These are phyloP conservation scores for Tenthredo scrophulariae DNA, from an alignment of 2,888 invertebrate species.

Conservation along the genomic window DNA sequence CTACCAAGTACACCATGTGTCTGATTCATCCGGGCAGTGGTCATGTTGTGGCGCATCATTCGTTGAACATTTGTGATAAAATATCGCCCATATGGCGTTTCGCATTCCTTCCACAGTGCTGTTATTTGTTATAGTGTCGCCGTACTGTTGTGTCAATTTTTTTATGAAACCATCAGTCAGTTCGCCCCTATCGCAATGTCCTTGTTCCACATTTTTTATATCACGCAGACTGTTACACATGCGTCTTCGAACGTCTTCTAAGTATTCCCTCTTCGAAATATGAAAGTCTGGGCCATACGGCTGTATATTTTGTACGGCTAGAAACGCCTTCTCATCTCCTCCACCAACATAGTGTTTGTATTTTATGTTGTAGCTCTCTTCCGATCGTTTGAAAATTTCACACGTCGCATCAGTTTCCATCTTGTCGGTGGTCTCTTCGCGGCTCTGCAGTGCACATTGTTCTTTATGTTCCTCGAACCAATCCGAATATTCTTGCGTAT, in stretches of 20 bases:
- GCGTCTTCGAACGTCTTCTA: neutral
- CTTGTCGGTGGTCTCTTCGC: neutral
- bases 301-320: neutral
- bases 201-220: neutral
- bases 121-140: neutral
- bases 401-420: neutral
- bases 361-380: neutral
- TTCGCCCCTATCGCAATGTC: neutral
- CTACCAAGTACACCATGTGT: neutral
- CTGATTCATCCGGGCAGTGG: neutral
- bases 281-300: neutral
- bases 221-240: neutral
- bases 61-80: neutral
- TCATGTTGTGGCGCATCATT: neutral
- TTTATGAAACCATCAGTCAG: neutral
- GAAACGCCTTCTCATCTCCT: neutral
- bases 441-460: neutral
- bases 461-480: neutral
- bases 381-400: neutral
- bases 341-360: neutral
- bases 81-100: neutral
- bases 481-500: neutral
- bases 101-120: neutral
- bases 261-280: neutral
- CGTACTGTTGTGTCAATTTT: neutral